These are phyloP conservation scores for Epinephelus moara DNA, from an alignment of 2,113 vertebrate genomes.

Conservation along the genomic window DNA sequence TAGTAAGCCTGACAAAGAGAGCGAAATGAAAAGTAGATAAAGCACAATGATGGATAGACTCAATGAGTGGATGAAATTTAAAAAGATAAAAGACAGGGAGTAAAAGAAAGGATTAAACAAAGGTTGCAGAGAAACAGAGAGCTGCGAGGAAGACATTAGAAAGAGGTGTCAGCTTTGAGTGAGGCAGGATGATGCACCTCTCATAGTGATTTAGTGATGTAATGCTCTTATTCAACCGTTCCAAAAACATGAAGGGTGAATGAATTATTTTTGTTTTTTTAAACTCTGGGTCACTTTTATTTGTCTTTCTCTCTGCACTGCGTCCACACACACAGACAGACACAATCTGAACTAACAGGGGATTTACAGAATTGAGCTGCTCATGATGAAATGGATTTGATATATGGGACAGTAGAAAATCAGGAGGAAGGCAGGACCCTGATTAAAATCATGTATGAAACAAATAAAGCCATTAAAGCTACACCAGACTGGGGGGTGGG, in stretches of 20 bases:
- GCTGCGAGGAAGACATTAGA: not conserved
- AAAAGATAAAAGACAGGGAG: slow-evolving; percentile 14
- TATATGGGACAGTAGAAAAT: slow-evolving; percentile 40
- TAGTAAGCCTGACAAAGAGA: slow-evolving; percentile 39
- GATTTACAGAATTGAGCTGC: slow-evolving; percentile 62
- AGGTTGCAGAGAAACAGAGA: slow-evolving; percentile 16
- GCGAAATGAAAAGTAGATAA: slow-evolving; percentile 39
- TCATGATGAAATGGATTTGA: slow-evolving; percentile 69
- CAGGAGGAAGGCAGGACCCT: slow-evolving; percentile 26
- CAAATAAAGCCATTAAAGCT: slow-evolving; percentile 38
- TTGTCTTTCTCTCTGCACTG: slow-evolving; percentile 28
- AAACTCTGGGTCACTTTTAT: slow-evolving; percentile 43
- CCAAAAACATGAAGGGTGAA: slow-evolving; percentile 34
- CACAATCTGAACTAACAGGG: slow-evolving; percentile 42
- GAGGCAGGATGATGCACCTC: slow-evolving; percentile 30
- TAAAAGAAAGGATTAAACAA: not conserved
- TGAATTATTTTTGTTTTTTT: not conserved
- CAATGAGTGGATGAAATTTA: slow-evolving; percentile 21
- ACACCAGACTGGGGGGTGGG: slow-evolving; percentile 13
- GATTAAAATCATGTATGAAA: slow-evolving; percentile 41
- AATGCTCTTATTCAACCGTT: slow-evolving; percentile 52
- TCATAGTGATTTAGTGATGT: slow-evolving; percentile 51
- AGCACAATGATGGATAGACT: slow-evolving; percentile 11
- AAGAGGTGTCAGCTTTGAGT: slow-evolving; percentile 48
- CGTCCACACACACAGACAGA: slow-evolving; percentile 11